Evolutionary conservation across 2,888 invertebrate genomes (phyloP), one percentile per base, ranked within the genome.

Genomic region (Allacma fusca): DNA sequence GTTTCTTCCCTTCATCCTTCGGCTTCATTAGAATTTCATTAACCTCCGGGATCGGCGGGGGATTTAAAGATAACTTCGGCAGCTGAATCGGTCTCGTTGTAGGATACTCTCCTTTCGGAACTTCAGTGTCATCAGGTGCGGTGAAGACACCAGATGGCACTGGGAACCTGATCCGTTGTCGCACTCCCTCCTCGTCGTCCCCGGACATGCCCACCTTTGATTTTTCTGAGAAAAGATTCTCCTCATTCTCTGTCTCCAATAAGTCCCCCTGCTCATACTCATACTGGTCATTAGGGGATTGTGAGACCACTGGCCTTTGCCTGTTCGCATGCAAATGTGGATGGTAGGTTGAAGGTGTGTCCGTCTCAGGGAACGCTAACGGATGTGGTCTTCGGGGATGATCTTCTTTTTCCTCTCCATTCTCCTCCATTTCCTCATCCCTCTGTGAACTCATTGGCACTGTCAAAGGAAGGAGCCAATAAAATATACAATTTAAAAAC

Each of bases 41-140:
- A 1, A 44, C 12, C 26, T 65, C 43, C 5, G 74, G 78, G 16
- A 70, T 23, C 12, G 65, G 70, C 5, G 78, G 78, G 12, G 78
- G 78, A 13, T 71, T 75, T 9, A 78, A 23, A 19, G 26, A 62
- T 72, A 75, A 71, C 5, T 29, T 23, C 9, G 78, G 78, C 0
- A 78, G 9, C 19, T 29, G 19, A 1, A 72, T 21, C 5, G 65
- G 59, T 4, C 70, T 50, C 40, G 79, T 19, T 0, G 78, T 12
- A 29, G 75, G 59, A 16, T 50, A 50, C n/a, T 19, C 16, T 4
- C n/a, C n/a, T 16, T 50, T 16, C 9, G 50, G 50, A 16, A 50
- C 2, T 16, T 50, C 50, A 4, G 4, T 2, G 16, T 13, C 19
- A 5, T 19, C 50, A 4, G 50, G 50, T n/a, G 50, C 19, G 4